Evolutionary conservation across 1,140 invertebrate species (phyloP), one percentile per base, ranked within the genome.

Genomic region (Solenopsis fugax): DNA sequence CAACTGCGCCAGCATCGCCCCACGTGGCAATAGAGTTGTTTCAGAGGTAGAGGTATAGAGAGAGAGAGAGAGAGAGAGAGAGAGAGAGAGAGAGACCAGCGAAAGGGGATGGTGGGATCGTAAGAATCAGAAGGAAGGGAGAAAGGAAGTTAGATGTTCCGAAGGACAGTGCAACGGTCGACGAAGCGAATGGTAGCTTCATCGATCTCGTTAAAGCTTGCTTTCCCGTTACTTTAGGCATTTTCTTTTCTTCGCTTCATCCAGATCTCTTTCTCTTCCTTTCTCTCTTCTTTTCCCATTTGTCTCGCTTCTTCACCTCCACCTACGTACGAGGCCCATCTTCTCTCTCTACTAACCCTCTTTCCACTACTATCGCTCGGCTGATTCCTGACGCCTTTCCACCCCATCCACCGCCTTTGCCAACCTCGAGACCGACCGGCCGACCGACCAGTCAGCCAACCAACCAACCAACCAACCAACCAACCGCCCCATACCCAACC

Each of bases 141-240:
- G 41, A 86, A 78, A 71, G 85, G 41, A 41, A 62, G 67, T 62
- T 58, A 48, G 48, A 69, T 41, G 58, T 78, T 56, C 72, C 65
- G 80, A 52, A 34, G 78, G 77, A 72, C 60, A 75, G 67, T 69
- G 69, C 71, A 62, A 64, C 45, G 65, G 58, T 77, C 54, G 72
- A 18, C 29, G 24, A 52, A 21, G 48, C 76, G n/a, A 75, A 58
- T 29, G 65, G 64, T 85, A 80, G 84, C 90, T 93, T 92, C 90
- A 93, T 94, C 92, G 93, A 94, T 93, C 91, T 94, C 93, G 90
- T 93, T 93, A 93, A 93, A 94, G 85, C 91, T 91, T 52, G 86
- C 85, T 91, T 91, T 89, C 73, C 76, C 89, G 89, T 92, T 91
- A 77, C 91, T 89, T 90, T 80, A 82, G 45, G 71, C 85, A 78